Percentiles rank a stretch among this genome's conserved stretches.
phyloP scores from a whole-genome alignment of 2,113 vertebrate species.

The Leucopsar rothschildi region DNA sequence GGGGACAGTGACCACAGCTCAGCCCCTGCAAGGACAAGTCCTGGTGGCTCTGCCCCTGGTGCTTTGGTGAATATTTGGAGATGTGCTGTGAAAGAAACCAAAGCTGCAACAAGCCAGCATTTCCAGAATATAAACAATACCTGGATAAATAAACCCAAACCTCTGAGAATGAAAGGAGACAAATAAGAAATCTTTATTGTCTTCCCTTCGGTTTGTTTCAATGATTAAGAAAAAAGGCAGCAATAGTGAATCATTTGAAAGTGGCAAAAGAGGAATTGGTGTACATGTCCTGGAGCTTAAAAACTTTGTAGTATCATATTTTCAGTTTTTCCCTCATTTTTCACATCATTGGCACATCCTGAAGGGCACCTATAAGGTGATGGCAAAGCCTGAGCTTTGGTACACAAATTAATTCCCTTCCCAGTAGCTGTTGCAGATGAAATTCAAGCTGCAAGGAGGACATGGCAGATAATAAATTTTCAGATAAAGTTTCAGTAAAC shows the following conservation, averaged over 20 bases:
- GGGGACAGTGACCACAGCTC: background rate
- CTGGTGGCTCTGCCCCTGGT: background rate
- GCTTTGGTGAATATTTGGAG: background rate
- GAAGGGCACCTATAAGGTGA: background rate
- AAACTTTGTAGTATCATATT: background rate
- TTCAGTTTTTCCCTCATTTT: background rate
- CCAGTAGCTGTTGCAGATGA: background rate
- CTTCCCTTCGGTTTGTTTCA: background rate
- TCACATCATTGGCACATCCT: background rate
- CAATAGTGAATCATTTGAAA: background rate
- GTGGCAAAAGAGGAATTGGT: background rate
- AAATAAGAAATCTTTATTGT: background rate
- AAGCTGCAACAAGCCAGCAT: background rate
- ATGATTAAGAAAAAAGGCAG: background rate
- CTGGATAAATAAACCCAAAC: background rate
- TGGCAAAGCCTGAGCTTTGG: background rate
- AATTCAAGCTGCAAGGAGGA: background rate
- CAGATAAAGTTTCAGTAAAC: background rate
- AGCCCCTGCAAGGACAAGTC: fast-evolving
- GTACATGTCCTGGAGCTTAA: background rate
- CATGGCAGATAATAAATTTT: background rate
- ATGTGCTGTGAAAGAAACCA: background rate
- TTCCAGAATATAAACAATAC: background rate
- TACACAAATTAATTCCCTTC: background rate
- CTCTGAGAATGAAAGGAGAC: background rate